Percentiles rank a stretch among this genome's conserved stretches.
Conservation (phyloP, 2,888 invertebrate genomes). For the Pterostichus niger region DNA sequence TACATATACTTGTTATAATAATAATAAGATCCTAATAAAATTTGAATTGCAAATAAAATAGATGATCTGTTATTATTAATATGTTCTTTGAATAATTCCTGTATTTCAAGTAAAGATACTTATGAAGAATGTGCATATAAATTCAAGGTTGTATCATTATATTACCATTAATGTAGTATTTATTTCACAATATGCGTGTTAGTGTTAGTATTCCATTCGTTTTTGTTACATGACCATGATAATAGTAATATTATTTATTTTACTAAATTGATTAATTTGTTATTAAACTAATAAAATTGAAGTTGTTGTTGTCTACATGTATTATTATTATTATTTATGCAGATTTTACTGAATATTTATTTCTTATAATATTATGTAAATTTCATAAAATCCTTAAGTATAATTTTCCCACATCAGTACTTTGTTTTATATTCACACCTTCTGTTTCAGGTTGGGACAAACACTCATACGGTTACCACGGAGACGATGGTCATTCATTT, state of each 20-base stretch:
- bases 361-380: no score
- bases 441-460: constrained; percentile 94
- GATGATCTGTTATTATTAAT: background rate
- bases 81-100: background rate
- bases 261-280: no score
- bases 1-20: no score
- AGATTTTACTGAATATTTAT: no score
- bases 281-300: no score
- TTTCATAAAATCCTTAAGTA: no score
- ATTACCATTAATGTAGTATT: background rate
- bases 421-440: no score
- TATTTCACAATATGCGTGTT: constrained; percentile 1
- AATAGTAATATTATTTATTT: background rate
- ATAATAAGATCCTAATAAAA: no score
- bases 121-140: background rate
- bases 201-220: background rate
- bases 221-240: background rate
- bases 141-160: constrained; percentile 33
- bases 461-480: constrained; percentile 99
- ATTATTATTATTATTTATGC: no score
- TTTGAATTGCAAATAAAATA: no score
- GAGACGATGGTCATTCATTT: constrained; percentile 99
- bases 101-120: constrained; percentile 9
- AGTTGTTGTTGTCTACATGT: no score
- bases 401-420: no score